These are phyloP conservation scores for Pseudomyrmex sp. DNA, from an alignment of 1,140 invertebrate species.

Conservation along the genomic window DNA sequence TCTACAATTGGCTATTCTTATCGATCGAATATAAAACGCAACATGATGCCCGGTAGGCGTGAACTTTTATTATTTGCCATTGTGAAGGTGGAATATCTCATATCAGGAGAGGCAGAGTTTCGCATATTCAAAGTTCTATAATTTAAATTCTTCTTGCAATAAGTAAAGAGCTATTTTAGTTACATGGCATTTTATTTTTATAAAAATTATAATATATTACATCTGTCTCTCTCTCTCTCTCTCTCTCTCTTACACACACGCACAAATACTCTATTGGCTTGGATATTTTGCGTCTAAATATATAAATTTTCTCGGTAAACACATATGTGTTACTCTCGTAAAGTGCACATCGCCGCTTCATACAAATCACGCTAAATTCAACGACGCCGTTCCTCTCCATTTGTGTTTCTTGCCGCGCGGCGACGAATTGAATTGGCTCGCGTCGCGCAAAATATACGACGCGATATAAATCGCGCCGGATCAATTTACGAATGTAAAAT, in stretches of 20 bases:
- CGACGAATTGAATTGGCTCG: slow-evolving; percentile 1
- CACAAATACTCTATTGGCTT: no score
- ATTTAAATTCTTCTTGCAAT: slow-evolving; percentile 2
- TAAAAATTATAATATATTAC: no score
- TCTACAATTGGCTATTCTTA: slow-evolving; percentile 58
- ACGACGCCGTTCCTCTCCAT: neutral
- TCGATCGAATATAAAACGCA: slow-evolving; percentile 5
- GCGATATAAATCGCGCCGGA: slow-evolving; percentile 13
- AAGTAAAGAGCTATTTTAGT: neutral
- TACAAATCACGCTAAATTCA: neutral
- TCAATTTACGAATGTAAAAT: slow-evolving; percentile 46
- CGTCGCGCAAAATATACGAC: neutral
- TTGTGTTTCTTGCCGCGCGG: neutral
- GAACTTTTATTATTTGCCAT: neutral
- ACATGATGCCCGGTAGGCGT: neutral
- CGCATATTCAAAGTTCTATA: neutral
- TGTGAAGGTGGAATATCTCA: neutral
- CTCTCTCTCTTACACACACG: no score
- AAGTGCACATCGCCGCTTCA: neutral
- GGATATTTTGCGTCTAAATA: neutral
- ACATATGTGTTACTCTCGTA: neutral
- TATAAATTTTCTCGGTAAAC: neutral
- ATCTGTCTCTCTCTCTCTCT: no score
- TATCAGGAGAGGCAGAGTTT: no score
- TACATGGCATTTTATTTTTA: neutral